Evolutionary conservation across 1,140 invertebrate genomes (phyloP).

Genomic region (Cyrtorhinus lividipennis): DNA sequence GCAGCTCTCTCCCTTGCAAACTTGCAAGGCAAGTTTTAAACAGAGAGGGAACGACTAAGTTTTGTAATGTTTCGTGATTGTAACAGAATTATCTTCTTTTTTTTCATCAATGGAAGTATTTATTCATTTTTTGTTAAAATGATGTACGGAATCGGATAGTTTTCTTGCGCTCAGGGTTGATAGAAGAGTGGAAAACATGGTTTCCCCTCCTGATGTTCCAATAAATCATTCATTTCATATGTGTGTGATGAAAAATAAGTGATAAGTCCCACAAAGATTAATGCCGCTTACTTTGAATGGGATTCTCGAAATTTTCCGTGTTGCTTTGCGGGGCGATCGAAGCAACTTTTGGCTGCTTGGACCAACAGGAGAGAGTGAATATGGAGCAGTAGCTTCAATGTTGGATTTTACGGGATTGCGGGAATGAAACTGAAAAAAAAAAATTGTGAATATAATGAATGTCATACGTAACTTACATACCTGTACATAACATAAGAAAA

Average conservation of each 20-base stretch:
- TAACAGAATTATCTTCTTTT: too few relatives aligned
- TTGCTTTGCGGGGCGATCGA: slow-evolving; percentile 84
- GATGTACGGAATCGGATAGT: too few relatives aligned
- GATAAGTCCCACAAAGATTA: too few relatives aligned
- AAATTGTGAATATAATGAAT: slow-evolving; percentile 2
- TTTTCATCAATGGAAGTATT: too few relatives aligned
- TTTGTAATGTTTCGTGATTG: too few relatives aligned
- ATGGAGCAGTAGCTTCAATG: slow-evolving; percentile 46
- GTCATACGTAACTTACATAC: background rate
- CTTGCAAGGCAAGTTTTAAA: background rate
- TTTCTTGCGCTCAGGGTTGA: too few relatives aligned
- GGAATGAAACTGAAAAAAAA: slow-evolving; percentile 39
- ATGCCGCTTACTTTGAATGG: slow-evolving; percentile 66
- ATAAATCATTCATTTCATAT: too few relatives aligned
- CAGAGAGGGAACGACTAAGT: too few relatives aligned
- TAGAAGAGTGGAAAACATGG: too few relatives aligned
- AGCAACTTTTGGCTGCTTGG: slow-evolving; percentile 87
- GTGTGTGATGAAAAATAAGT: too few relatives aligned
- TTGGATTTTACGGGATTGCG: slow-evolving; percentile 30
- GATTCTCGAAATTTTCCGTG: slow-evolving; percentile 90
- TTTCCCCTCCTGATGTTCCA: too few relatives aligned
- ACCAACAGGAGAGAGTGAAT: slow-evolving; percentile 85
- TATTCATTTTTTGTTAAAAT: too few relatives aligned
- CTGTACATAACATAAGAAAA: background rate
- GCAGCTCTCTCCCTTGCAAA: background rate